These are phyloP conservation scores for Oligia fasciuncula DNA, from an alignment of 2,888 invertebrate species.

Conservation along the genomic window DNA sequence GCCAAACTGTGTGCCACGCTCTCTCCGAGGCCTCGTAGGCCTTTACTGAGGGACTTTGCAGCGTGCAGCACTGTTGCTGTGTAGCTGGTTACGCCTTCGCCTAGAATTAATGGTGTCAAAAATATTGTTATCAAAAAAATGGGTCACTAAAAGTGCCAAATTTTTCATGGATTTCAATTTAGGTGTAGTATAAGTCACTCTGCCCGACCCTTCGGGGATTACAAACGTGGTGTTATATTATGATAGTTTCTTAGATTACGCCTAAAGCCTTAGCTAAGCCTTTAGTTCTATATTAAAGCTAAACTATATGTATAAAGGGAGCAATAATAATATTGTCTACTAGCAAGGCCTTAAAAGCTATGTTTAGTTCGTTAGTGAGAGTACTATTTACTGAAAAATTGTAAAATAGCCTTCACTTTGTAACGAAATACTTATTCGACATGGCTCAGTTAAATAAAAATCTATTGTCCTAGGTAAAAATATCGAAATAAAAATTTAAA, in stretches of 20 bases:
- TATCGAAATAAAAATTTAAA: background rate
- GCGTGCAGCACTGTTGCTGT: slow-evolving; percentile 98
- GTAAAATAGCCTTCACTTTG: background rate
- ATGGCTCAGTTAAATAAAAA: background rate
- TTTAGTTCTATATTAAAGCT: background rate
- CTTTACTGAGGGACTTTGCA: slow-evolving; percentile 97
- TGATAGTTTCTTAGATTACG: background rate
- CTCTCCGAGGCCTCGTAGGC: slow-evolving; percentile 96
- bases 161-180: background rate
- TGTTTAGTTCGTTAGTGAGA: background rate
- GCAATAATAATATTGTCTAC: background rate
- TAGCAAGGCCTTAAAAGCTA: background rate
- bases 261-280: too few relatives aligned
- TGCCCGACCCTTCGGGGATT: background rate
- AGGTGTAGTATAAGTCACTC: background rate
- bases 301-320: background rate
- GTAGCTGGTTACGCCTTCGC: slow-evolving; percentile 95
- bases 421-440: background rate
- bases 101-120: slow-evolving; percentile 66
- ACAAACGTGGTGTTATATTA: background rate
- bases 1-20: slow-evolving; percentile 97
- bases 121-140: too few relatives aligned
- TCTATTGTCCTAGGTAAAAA: background rate
- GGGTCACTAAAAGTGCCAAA: too few relatives aligned
- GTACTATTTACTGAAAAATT: background rate